A percentile compares a stretch with the other conserved stretches of the same genome.
Conservation (phyloP, 2,888 invertebrate species). For the Stenodera caucasica region DNA sequence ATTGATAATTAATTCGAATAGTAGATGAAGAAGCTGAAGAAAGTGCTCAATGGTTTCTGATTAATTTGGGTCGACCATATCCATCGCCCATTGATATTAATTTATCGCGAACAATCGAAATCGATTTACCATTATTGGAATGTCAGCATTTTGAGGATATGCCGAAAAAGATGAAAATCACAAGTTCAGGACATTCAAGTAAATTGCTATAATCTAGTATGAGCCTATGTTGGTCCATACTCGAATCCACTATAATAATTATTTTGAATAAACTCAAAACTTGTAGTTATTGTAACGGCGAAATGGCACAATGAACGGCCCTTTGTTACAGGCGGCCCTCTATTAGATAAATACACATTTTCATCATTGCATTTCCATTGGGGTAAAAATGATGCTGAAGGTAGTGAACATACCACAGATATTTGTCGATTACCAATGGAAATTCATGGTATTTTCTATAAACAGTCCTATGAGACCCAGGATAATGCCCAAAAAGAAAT, state of each 20-base stretch:
- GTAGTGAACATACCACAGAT: slow-evolving; percentile 68
- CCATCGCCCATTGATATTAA: slow-evolving; percentile 57
- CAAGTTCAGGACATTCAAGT: slow-evolving; percentile 71
- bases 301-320: slow-evolving; percentile 66
- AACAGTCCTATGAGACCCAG: slow-evolving; percentile 63
- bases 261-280: background rate
- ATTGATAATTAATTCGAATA: too few species aligned
- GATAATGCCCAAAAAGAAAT: slow-evolving; percentile 62
- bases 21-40: background rate
- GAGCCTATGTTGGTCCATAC: too few species aligned
- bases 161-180: slow-evolving; percentile 67
- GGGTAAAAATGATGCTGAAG: slow-evolving; percentile 64
- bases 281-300: slow-evolving; percentile 62
- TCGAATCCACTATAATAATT: too few species aligned
- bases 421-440: slow-evolving; percentile 62
- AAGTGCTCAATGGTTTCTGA: background rate
- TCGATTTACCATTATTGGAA: slow-evolving; percentile 57
- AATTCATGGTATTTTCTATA: slow-evolving; percentile 66
- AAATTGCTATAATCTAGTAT: too few species aligned
- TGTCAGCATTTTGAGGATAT: slow-evolving; percentile 63
- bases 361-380: slow-evolving; percentile 73
- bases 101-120: slow-evolving; percentile 46
- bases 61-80: background rate
- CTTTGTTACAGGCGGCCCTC: slow-evolving; percentile 63
- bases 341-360: slow-evolving; percentile 63